phyloP scores from a whole-genome alignment of 2,797 vertebrate genomes.

The Anomalospiza imberbis region DNA sequence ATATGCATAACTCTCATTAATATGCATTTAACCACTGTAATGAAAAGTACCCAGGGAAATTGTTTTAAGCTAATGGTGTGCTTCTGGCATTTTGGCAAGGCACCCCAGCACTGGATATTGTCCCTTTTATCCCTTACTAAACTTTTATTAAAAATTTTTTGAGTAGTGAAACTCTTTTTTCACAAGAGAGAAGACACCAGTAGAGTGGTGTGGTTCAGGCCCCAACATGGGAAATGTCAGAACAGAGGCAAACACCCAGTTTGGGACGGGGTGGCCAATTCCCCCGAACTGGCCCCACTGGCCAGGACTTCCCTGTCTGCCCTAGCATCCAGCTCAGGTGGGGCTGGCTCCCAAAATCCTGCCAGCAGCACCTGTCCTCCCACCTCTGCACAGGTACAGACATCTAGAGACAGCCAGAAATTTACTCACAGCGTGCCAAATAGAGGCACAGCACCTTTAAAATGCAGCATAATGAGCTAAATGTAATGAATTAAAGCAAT shows the following conservation, averaged over 20 bases:
- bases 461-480: not conserved
- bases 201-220: rapidly evolving
- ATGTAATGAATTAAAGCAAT: not conserved
- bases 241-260: not conserved
- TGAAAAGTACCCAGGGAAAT: not conserved
- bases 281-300: no score
- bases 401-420: not conserved
- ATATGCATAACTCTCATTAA: not conserved
- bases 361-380: not conserved
- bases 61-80: not conserved
- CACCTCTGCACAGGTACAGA: not conserved
- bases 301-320: not conserved
- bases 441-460: not conserved
- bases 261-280: no score
- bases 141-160: no score
- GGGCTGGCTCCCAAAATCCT: not conserved
- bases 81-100: not conserved
- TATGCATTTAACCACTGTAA: not conserved
- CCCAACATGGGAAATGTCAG: not conserved
- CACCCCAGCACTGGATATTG: not conserved
- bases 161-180: not conserved
- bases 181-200: not conserved
- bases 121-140: not conserved
- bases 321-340: not conserved
- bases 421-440: not conserved